Evolutionary conservation across 2,888 invertebrate genomes (phyloP).

Genomic region (Diabrotica balteata): DNA sequence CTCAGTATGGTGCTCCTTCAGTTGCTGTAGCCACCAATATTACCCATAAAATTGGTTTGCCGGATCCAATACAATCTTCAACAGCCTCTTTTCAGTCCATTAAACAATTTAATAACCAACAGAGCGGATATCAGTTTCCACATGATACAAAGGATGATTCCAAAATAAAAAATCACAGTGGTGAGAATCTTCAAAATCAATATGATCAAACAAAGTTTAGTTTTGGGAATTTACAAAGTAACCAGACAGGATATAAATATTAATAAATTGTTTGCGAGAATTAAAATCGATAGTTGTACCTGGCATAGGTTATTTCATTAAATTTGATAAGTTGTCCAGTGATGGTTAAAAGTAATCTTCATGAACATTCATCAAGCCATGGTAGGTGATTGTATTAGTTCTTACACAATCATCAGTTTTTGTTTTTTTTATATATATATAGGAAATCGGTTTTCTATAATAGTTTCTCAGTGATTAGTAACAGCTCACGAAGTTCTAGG

Average conservation of each 20-base stretch:
- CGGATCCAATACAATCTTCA: slow-evolving; percentile 1
- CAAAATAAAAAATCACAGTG: not conserved
- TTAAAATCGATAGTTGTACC: no score
- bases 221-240: slow-evolving; percentile 1
- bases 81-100: not conserved
- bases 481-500: no score
- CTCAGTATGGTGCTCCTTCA: slow-evolving; percentile 11
- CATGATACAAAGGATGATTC: not conserved
- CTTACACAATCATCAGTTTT: no score
- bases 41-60: slow-evolving; percentile 6
- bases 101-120: slow-evolving; percentile 3
- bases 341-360: no score
- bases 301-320: no score
- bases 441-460: no score
- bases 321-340: no score
- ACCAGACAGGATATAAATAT: slow-evolving; percentile 7
- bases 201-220: not conserved
- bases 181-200: slow-evolving; percentile 3
- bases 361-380: no score
- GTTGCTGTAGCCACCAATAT: slow-evolving; percentile 8
- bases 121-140: not conserved
- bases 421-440: no score
- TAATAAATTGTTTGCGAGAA: not conserved
- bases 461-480: no score
- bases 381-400: no score